These are phyloP conservation scores for Zosterops pallidus DNA, from an alignment of 2,113 vertebrate species.

Conservation along the genomic window DNA sequence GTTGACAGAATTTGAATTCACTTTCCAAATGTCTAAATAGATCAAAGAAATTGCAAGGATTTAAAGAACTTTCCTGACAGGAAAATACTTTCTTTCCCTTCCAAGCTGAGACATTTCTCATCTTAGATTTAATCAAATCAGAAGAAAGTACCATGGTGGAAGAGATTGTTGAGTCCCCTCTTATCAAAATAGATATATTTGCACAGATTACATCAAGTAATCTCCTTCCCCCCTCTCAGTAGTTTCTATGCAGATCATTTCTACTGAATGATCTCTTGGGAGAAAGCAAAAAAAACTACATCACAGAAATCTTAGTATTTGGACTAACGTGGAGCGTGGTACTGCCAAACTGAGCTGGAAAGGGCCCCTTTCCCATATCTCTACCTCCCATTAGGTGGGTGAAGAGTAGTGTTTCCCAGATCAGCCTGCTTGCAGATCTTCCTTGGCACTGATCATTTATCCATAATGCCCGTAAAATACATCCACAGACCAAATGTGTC, in stretches of 20 bases:
- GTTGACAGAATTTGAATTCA: not conserved
- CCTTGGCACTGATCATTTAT: not conserved
- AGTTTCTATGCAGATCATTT: not conserved
- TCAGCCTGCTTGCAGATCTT: not conserved
- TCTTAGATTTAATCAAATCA: not conserved
- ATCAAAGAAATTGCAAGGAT: not conserved
- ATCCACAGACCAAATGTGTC: not conserved
- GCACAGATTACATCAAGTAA: not conserved
- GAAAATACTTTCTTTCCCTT: not conserved
- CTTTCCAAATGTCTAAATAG: not conserved
- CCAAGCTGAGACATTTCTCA: not conserved
- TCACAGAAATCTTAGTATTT: not conserved
- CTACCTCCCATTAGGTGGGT: not conserved
- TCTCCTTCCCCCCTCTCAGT: not conserved
- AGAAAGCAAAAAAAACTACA: not conserved
- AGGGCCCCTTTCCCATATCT: not conserved
- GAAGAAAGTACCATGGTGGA: not conserved
- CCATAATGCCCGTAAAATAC: not conserved
- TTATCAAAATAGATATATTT: not conserved
- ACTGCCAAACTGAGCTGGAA: not conserved
- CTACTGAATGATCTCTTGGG: not conserved
- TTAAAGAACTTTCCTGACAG: not conserved
- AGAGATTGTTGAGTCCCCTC: not conserved
- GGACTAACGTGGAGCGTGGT: rapidly evolving
- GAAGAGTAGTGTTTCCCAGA: not conserved